phyloP scores from a whole-genome alignment of 2,113 vertebrate genomes.

The Bungarus multicinctus region DNA sequence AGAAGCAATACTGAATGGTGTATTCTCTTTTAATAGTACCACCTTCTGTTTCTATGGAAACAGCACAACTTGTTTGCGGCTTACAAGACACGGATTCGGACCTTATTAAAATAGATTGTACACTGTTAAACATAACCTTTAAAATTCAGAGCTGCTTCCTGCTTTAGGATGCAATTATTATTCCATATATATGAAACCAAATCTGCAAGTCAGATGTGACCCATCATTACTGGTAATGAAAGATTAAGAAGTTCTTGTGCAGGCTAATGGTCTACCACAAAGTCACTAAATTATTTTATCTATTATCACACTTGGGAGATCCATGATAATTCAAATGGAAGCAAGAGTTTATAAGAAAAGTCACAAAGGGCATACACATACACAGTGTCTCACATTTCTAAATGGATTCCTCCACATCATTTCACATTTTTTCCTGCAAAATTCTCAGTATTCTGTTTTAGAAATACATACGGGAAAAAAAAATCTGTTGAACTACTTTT shows the following conservation, averaged over 20 bases:
- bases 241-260: background rate
- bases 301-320: background rate
- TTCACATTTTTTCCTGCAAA: background rate
- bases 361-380: background rate
- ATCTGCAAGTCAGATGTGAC: background rate
- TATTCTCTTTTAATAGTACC: conserved; percentile 66
- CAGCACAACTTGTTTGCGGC: conserved; percentile 65
- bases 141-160: conserved; percentile 39
- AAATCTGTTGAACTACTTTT: background rate
- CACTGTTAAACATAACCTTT: conserved; percentile 51
- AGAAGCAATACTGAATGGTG: conserved; percentile 41
- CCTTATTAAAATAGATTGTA: conserved; percentile 63
- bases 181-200: conserved; percentile 11
- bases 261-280: background rate
- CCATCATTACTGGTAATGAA: background rate
- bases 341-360: background rate
- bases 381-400: fast-evolving
- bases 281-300: background rate
- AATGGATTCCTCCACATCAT: background rate
- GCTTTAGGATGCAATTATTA: conserved; percentile 39
- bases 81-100: conserved; percentile 60
- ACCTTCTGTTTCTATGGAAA: conserved; percentile 75
- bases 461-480: background rate
- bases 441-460: background rate
- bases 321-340: background rate